Percentiles rank a stretch among this genome's conserved stretches.
Evolutionary conservation across 2,888 invertebrate species (phyloP).

Genomic region (Gastracanthus pulcherrimus): DNA sequence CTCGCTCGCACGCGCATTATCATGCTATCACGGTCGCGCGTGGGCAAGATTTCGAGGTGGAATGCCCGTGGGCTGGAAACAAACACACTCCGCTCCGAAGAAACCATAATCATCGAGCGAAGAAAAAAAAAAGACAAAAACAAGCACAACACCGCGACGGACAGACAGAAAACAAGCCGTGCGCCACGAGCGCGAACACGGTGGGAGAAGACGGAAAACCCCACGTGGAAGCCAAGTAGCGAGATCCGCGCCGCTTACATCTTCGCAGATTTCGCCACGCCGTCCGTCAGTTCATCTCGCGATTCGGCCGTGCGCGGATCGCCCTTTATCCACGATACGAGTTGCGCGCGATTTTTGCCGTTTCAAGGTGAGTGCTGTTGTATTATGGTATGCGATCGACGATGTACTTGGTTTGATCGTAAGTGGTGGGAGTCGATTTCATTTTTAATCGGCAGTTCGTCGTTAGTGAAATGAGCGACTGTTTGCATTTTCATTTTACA

Average conservation of each 20-base stretch:
- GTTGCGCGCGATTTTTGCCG: neutral
- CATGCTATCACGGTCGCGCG: slow-evolving; percentile 64
- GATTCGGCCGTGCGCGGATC: slow-evolving; percentile 37
- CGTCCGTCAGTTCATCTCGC: slow-evolving; percentile 43
- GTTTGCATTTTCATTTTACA: neutral
- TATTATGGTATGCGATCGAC: neutral
- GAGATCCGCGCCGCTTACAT: neutral
- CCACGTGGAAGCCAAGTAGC: slow-evolving; percentile 6
- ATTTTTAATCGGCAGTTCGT: neutral
- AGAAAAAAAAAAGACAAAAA: neutral
- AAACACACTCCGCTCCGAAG: neutral
- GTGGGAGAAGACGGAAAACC: slow-evolving; percentile 6
- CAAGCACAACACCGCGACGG: too few relatives aligned
- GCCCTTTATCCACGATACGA: neutral
- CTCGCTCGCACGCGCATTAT: neutral
- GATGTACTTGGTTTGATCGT: too few relatives aligned
- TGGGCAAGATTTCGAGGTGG: slow-evolving; percentile 64
- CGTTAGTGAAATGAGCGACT: neutral
- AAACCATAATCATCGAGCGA: too few relatives aligned
- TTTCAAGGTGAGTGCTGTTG: neutral
- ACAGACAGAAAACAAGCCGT: neutral
- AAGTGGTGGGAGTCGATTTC: neutral
- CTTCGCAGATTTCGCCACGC: neutral
- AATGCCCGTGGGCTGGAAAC: slow-evolving; percentile 13
- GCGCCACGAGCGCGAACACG: neutral